Base-by-base conservation (phyloP, 1,140 invertebrate genomes). In the Pissodes strobi region DNA sequence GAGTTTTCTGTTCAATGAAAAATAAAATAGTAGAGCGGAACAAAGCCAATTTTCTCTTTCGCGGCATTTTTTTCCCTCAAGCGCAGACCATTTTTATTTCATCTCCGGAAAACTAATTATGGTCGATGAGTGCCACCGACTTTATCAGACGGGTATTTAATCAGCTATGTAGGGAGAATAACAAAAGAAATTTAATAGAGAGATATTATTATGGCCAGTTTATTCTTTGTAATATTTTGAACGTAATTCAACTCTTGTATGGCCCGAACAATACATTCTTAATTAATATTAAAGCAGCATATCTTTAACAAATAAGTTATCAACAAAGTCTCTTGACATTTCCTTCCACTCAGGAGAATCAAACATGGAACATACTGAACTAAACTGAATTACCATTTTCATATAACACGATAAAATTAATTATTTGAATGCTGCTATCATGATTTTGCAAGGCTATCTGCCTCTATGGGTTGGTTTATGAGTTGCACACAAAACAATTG, bases 101-200 rank as follows among this genome's bases (percentile, higher is more conserved):
- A 60, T 60, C 18, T 49, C 19, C 15, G 57, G 12, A 21, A 60
- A 60, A 49, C 57, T 60, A 60, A 60, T 60, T 60, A 25, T 39
- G 45, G 57, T 21, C 41, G 25, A 60, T 23, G 41, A 49, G 25
- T 51, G 52, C 37, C 52, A 22, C 30, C n/a, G 57, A 60, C 57
- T 60, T 60, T 51, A 60, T 60, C 41, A 49, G 57, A 49, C 15
- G 19, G 19, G 37, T 41, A 60, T 60, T 60, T 60, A 57, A 45
- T 57, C 53, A 43, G 38, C 22, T 45, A 34, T 38, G 18, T 39
- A 55, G 52, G n/a, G 19, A 23, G 37, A 55, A 38, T 43, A 57
- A 57, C 39, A 57, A 57, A 57, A 45, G 53, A 43, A 45, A 39
- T 39, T 38, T 38, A 52, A 52, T 52, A 21, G 52, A 55, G 22